A percentile compares a stretch with the other conserved stretches of the same genome.
phyloP scores from a whole-genome alignment of 2,797 vertebrate genomes.

The Labeo calbasu region DNA sequence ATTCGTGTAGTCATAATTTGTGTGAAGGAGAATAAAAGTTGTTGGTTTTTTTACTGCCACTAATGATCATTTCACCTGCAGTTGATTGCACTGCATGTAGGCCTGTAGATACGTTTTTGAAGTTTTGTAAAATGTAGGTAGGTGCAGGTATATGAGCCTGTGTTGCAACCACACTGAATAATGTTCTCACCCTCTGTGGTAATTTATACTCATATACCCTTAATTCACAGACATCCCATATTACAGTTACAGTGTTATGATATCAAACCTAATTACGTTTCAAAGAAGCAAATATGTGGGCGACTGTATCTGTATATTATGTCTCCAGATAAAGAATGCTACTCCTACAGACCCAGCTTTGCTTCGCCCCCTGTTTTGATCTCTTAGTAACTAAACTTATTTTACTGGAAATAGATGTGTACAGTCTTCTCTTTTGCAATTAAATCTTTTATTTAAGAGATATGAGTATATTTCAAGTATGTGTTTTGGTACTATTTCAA shows the following conservation, averaged over 20 bases:
- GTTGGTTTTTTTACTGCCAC: not conserved
- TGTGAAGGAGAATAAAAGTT: not conserved
- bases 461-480: not conserved
- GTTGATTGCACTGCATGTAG: not conserved
- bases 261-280: not conserved
- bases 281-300: not conserved
- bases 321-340: slow-evolving; percentile 1
- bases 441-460: not conserved
- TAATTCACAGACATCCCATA: not conserved
- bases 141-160: not conserved
- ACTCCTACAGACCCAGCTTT: slow-evolving; percentile 8
- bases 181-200: not conserved
- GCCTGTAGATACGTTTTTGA: not conserved
- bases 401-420: slow-evolving; percentile 2
- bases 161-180: not conserved
- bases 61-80: not conserved
- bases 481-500: not conserved
- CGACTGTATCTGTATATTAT: not conserved
- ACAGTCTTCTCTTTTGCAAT: not conserved
- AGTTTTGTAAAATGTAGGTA: not conserved
- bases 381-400: not conserved
- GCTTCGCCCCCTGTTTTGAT: not conserved
- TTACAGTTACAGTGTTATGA: not conserved
- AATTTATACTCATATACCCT: not conserved
- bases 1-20: not conserved